Conservation (phyloP, 2,797 vertebrate species). For the Crotalus adamanteus region DNA sequence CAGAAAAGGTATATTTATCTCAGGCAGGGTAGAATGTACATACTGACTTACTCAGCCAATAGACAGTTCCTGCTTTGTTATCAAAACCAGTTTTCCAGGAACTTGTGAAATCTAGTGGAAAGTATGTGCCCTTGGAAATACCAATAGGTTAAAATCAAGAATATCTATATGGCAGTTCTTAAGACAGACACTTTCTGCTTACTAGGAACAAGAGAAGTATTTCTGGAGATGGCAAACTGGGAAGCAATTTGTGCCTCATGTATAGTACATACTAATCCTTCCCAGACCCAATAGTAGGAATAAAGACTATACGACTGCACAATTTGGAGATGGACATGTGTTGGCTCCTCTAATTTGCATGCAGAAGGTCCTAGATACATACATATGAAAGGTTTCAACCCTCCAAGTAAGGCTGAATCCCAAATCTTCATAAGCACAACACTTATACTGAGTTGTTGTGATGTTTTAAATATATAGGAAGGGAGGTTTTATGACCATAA, state of each 20-base stretch:
- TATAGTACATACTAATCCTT: not conserved
- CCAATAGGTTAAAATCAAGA: not conserved
- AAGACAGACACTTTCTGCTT: not conserved
- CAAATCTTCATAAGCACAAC: not conserved
- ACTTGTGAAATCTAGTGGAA: not conserved
- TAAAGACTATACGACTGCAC: not conserved
- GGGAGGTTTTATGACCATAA: not conserved
- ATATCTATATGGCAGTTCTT: not conserved
- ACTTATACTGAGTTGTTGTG: not conserved
- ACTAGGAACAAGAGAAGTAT: not conserved
- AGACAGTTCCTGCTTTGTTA: slow-evolving; percentile 20
- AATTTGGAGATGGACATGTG: not conserved
- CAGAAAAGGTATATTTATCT: slow-evolving; percentile 15
- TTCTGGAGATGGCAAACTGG: not conserved
- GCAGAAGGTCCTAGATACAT: not conserved
- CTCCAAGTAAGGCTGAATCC: not conserved
- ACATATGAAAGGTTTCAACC: not conserved
- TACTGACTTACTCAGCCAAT: slow-evolving; percentile 22
- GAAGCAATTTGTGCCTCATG: not conserved
- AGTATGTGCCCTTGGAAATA: not conserved
- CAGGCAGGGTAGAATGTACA: slow-evolving; percentile 17
- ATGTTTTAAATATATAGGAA: not conserved
- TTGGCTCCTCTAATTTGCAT: not conserved
- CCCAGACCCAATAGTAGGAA: not conserved
- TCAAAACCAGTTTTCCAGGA: slow-evolving; percentile 18